Evolutionary conservation across 2,113 vertebrate genomes (phyloP).

Genomic region (Rynchops niger): DNA sequence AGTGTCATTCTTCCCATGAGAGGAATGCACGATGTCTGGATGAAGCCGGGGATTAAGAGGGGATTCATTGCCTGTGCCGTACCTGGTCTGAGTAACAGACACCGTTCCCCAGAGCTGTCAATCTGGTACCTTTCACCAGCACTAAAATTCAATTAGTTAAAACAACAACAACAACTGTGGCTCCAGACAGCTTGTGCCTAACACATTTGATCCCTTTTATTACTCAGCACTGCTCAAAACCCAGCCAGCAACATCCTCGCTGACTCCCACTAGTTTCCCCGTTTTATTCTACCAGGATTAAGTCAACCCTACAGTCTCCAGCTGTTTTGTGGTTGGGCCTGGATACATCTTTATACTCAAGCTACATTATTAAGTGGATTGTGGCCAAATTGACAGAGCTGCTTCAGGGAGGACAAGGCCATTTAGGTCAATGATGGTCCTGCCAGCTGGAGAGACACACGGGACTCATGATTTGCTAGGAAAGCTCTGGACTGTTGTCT

Average conservation of each 20-base stretch:
- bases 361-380: constrained; percentile 68
- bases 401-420: constrained; percentile 60
- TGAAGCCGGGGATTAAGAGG: constrained; percentile 7
- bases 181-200: constrained; percentile 53
- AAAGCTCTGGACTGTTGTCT: constrained; percentile 57
- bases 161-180: constrained; percentile 49
- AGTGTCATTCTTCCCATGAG: not conserved
- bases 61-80: not conserved
- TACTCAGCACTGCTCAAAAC: constrained; percentile 30
- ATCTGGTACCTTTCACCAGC: constrained; percentile 50
- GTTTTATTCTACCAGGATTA: constrained; percentile 55
- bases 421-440: constrained; percentile 42
- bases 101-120: constrained; percentile 37
- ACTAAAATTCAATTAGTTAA: constrained; percentile 62
- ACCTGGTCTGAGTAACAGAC: constrained; percentile 27
- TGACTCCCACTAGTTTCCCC: constrained; percentile 52
- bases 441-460: constrained; percentile 55
- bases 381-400: constrained; percentile 60
- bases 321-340: constrained; percentile 60
- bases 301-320: constrained; percentile 53
- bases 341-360: constrained; percentile 57
- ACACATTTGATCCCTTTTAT: constrained; percentile 53
- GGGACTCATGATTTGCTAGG: constrained; percentile 46
- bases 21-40: not conserved
- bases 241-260: constrained; percentile 41